Percentiles rank a stretch among this genome's conserved stretches.
These are phyloP conservation scores for Oryctes rhinoceros DNA, from an alignment of 1,140 invertebrate genomes.

Conservation along the genomic window DNA sequence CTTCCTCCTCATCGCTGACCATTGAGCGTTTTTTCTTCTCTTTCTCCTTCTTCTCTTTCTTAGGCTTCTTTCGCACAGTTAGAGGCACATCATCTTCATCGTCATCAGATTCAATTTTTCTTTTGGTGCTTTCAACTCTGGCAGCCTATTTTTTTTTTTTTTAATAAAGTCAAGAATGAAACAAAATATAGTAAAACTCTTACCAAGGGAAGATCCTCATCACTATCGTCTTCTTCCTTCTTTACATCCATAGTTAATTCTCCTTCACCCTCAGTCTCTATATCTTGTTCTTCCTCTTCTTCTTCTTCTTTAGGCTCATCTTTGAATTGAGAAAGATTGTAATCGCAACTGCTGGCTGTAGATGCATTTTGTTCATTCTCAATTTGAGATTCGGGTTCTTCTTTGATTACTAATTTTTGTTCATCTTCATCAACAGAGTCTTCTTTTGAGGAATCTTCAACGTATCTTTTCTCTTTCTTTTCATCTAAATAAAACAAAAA, in stretches of 20 bases:
- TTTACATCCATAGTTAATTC: slow-evolving; percentile 59
- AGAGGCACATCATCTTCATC: slow-evolving; percentile 75
- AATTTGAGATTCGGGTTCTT: slow-evolving; percentile 54
- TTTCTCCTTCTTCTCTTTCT: slow-evolving; percentile 73
- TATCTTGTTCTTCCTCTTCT: slow-evolving; percentile 53
- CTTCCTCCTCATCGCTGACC: slow-evolving; percentile 68
- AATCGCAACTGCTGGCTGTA: slow-evolving; percentile 71
- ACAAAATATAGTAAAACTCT: slow-evolving; percentile 47
- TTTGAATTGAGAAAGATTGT: slow-evolving; percentile 71
- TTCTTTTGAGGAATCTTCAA: slow-evolving; percentile 51
- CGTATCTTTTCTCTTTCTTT: slow-evolving; percentile 51
- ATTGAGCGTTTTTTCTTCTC: slow-evolving; percentile 67
- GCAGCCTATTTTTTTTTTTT: slow-evolving; percentile 54
- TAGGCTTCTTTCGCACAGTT: slow-evolving; percentile 73
- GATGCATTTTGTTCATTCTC: slow-evolving; percentile 62
- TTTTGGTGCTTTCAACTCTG: slow-evolving; percentile 58
- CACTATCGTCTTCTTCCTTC: slow-evolving; percentile 65
- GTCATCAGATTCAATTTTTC: slow-evolving; percentile 66
- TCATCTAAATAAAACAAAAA: slow-evolving; percentile 43
- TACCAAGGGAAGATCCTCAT: slow-evolving; percentile 84
- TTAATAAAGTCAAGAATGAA: neutral
- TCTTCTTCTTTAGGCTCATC: slow-evolving; percentile 61
- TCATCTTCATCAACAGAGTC: slow-evolving; percentile 57
- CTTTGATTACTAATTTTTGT: slow-evolving; percentile 57
- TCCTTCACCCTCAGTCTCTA: slow-evolving; percentile 46